Evolutionary conservation across 2,888 invertebrate genomes (phyloP).

Genomic region (Diarsia brunnea): DNA sequence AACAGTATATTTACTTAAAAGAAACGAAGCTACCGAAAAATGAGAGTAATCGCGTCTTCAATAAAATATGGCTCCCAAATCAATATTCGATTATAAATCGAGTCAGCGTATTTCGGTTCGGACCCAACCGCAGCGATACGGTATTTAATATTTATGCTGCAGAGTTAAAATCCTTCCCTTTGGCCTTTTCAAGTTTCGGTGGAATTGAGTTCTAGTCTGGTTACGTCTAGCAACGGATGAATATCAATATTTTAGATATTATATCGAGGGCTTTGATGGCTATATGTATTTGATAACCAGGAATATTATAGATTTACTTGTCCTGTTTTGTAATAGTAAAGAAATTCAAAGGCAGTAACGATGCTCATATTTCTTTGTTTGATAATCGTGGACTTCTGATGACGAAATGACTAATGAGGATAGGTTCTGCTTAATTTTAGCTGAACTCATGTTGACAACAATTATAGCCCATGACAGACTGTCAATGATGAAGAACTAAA

Average conservation of each 20-base stretch:
- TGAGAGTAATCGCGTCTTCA: slow-evolving; percentile 8
- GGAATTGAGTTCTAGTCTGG: slow-evolving; percentile 23
- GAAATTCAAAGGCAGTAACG: not conserved
- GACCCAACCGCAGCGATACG: slow-evolving; percentile 6
- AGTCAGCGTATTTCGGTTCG: slow-evolving; percentile 37
- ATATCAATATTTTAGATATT: slow-evolving; percentile 32
- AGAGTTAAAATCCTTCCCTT: slow-evolving; percentile 43
- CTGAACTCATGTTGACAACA: no score
- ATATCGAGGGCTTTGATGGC: not conserved
- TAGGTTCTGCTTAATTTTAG: no score
- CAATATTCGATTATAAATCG: slow-evolving; percentile 59
- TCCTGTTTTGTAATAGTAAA: not conserved
- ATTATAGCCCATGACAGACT: no score
- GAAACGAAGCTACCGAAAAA: slow-evolving; percentile 20
- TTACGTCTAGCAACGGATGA: not conserved
- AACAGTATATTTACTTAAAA: not conserved
- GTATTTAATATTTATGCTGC: slow-evolving; percentile 52
- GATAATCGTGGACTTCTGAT: not conserved
- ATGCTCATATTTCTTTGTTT: not conserved
- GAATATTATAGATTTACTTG: not conserved
- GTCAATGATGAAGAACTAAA: not conserved
- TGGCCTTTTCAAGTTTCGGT: slow-evolving; percentile 16
- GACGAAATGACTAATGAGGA: not conserved
- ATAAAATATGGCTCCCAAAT: slow-evolving; percentile 50
- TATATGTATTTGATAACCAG: slow-evolving; percentile 4